Evolutionary conservation across 2,888 invertebrate species (phyloP).

Genomic region (Pocota personata): DNA sequence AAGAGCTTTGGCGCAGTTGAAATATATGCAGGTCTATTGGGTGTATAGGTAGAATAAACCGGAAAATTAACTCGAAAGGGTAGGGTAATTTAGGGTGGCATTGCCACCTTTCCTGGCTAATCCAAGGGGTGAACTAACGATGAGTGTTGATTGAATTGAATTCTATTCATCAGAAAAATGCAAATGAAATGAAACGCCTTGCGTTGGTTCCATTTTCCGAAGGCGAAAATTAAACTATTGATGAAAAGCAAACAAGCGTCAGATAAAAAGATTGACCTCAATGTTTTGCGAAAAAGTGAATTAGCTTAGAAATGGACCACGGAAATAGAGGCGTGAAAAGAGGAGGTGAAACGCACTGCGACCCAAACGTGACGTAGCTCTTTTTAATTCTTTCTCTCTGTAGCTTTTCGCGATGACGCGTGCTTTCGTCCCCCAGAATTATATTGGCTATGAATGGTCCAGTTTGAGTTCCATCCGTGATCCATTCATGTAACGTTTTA

Average conservation of each 20-base stretch:
- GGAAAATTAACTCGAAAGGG: not conserved
- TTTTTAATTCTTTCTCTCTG: too few relatives aligned
- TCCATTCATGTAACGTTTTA: too few relatives aligned
- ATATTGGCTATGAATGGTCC: too few relatives aligned
- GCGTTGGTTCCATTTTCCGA: not conserved
- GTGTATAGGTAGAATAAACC: not conserved
- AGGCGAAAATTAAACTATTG: not conserved
- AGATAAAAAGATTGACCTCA: too few relatives aligned
- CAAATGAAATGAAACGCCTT: not conserved
- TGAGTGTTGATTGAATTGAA: not conserved
- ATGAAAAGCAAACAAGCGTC: not conserved
- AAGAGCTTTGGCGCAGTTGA: not conserved
- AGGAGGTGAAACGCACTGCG: too few relatives aligned
- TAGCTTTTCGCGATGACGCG: too few relatives aligned
- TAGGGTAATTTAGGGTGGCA: not conserved
- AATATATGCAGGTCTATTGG: slow-evolving; percentile 9
- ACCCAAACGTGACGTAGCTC: too few relatives aligned
- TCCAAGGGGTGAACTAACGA: not conserved
- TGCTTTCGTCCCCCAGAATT: too few relatives aligned
- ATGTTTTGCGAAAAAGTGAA: too few relatives aligned
- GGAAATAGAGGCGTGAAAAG: too few relatives aligned
- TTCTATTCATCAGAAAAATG: not conserved
- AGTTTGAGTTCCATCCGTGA: too few relatives aligned
- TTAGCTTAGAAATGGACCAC: too few relatives aligned
- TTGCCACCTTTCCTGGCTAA: not conserved